Base-by-base conservation (phyloP, 1,140 invertebrate species). In the Drosophila carrolli region DNA sequence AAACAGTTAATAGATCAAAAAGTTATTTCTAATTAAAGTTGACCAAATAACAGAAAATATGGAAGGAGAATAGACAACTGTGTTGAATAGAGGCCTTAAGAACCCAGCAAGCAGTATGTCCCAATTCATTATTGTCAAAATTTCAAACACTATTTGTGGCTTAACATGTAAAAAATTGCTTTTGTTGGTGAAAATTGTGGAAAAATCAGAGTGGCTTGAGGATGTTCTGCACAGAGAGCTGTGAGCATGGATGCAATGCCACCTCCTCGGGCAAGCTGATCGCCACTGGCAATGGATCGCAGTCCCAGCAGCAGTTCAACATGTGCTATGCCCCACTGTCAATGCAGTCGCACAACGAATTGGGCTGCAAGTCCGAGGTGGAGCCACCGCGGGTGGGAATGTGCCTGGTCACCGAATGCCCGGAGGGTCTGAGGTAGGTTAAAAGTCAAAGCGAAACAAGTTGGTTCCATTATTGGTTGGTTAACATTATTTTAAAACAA, bases 211-310 rank as follows among this genome's bases (percentile, higher is more conserved):
- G 40, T 6, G 29, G 8, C 6, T 23, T 37, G 13, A 60, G 60
- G 38, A 81, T 82, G 78, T 82, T 81, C 55, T 78, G 79, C 66
- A 43, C 75, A 13, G 81, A 79, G 23, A 74, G 81, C 60, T 81
- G 81, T 66, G 81, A 85, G 11, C 63, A 66, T 29, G 48, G 72
- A 14, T 56, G 61, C 19, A 63, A 73, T 75, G 65, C 53, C 19
- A 67, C 65, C 2, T 57, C 81, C 4, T 23, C 50, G 38, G 56
- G 37, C 37, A 81, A 46, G 5, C 5, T 14, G 8, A n/a, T 38
- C 43, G n/a, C 35, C 41, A 23, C 10, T 14, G 37, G 11, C 27
- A 78, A 55, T 16, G 57, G 29, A 6, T 32, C 38, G 11, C 40
- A 53, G 8, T 9, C 43, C 16, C 53, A 41, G n/a, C 66, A 58